These are phyloP conservation scores for Drosophila setifemur DNA, from an alignment of 1,140 invertebrate genomes.

Conservation along the genomic window DNA sequence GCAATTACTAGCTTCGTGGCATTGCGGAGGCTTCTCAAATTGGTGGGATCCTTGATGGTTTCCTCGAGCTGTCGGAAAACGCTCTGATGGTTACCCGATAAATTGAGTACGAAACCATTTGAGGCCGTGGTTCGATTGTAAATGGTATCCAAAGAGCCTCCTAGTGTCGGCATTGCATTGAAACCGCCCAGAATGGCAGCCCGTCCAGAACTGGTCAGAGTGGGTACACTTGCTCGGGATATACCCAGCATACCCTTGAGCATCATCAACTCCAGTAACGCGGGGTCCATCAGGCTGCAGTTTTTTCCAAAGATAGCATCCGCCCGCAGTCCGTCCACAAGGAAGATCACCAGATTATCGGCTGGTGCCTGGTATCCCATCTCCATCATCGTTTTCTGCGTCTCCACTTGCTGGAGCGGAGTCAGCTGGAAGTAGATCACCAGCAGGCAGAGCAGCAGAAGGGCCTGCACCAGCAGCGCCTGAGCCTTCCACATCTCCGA, in stretches of 20 bases:
- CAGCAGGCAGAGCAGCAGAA: constrained; percentile 85
- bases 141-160: constrained; percentile 95
- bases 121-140: constrained; percentile 90
- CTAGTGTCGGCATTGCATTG: constrained; percentile 95
- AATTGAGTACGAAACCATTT: not conserved
- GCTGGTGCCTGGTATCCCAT: constrained; percentile 84
- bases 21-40: constrained; percentile 72
- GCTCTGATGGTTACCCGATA: not conserved
- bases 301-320: constrained; percentile 87
- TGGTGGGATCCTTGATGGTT: constrained; percentile 68
- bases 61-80: constrained; percentile 82
- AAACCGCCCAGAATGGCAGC: constrained; percentile 96
- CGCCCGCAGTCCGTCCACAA: constrained; percentile 94
- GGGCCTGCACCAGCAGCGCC: constrained; percentile 82
- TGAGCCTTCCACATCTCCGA: constrained; percentile 69
- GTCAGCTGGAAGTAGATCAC: constrained; percentile 86
- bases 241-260: constrained; percentile 91
- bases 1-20: constrained; percentile 91
- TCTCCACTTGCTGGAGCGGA: constrained; percentile 83
- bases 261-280: constrained; percentile 68
- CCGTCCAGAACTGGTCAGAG: constrained; percentile 97
- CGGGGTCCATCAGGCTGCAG: constrained; percentile 43
- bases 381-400: constrained; percentile 82
- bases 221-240: constrained; percentile 95
- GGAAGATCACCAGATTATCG: constrained; percentile 90